Evolutionary conservation across 1,140 invertebrate species (phyloP).

Genomic region (Drosophila jambulina): DNA sequence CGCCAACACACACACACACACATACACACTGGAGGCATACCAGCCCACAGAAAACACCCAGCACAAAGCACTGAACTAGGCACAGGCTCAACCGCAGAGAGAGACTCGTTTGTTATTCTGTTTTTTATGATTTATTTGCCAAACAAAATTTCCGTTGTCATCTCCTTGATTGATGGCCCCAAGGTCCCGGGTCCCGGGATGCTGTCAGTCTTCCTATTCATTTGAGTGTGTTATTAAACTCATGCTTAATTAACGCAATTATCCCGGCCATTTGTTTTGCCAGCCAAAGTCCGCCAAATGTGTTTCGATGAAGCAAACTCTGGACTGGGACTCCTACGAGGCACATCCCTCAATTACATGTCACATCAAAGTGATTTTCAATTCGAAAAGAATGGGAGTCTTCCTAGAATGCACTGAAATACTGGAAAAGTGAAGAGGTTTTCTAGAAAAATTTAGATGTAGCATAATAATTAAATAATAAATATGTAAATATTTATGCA

Average conservation of each 20-base stretch:
- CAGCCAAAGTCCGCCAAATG: constrained; percentile 29
- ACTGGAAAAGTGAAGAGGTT: background rate
- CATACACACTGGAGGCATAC: constrained; percentile 15
- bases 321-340: background rate
- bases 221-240: constrained; percentile 61
- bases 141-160: constrained; percentile 45
- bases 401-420: constrained; percentile 9
- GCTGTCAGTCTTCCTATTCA: constrained; percentile 51
- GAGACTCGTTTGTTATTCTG: constrained; percentile 40
- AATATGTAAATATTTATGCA: background rate
- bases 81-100: constrained; percentile 48
- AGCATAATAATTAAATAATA: background rate
- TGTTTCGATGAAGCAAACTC: constrained; percentile 21
- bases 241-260: constrained; percentile 75
- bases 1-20: constrained; percentile 5
- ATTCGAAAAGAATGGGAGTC: constrained; percentile 9
- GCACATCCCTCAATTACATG: constrained; percentile 24
- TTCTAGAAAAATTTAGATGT: background rate
- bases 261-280: constrained; percentile 59
- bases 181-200: constrained; percentile 20
- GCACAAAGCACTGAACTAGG: constrained; percentile 43
- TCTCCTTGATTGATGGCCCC: constrained; percentile 73
- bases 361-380: constrained; percentile 67
- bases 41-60: background rate
- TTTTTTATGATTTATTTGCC: constrained; percentile 78